These are phyloP conservation scores for Tamias sibiricus DNA, from an alignment of 2,113 vertebrate genomes.

Conservation along the genomic window DNA sequence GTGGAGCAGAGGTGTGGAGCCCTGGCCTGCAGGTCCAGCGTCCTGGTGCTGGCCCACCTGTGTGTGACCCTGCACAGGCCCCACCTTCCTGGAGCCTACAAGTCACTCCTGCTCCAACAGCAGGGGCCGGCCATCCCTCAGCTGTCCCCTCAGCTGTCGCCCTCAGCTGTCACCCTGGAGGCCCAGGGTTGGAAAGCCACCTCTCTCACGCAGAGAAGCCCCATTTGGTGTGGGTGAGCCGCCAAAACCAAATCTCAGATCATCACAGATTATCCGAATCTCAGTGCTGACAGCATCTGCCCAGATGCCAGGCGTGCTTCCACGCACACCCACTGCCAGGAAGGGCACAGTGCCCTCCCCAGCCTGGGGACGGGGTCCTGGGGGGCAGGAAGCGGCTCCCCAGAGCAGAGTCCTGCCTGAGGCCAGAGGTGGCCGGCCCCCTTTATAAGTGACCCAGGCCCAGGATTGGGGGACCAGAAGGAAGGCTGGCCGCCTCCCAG, in stretches of 20 bases:
- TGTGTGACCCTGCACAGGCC: not conserved
- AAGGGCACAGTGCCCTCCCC: no score
- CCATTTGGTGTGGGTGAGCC: accelerated
- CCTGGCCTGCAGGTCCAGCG: accelerated
- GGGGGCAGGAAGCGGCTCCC: no score
- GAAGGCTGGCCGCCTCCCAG: no score
- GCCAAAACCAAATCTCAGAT: accelerated
- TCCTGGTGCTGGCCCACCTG: not conserved
- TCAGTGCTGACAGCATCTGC: not conserved
- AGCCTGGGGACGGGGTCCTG: no score
- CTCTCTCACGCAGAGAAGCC: not conserved
- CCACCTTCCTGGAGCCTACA: not conserved
- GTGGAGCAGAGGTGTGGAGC: accelerated
- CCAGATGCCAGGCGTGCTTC: not conserved
- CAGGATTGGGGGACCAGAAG: no score
- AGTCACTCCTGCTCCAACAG: not conserved
- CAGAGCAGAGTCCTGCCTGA: no score
- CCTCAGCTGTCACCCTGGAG: not conserved
- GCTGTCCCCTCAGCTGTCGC: no score
- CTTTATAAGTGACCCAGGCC: no score
- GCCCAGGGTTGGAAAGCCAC: not conserved
- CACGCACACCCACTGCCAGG: no score
- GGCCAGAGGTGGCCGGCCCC: no score
- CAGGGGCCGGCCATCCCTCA: not conserved
- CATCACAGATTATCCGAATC: not conserved